Evolutionary conservation across 2,113 vertebrate genomes (phyloP).

Genomic region (Embiotoca jacksoni): DNA sequence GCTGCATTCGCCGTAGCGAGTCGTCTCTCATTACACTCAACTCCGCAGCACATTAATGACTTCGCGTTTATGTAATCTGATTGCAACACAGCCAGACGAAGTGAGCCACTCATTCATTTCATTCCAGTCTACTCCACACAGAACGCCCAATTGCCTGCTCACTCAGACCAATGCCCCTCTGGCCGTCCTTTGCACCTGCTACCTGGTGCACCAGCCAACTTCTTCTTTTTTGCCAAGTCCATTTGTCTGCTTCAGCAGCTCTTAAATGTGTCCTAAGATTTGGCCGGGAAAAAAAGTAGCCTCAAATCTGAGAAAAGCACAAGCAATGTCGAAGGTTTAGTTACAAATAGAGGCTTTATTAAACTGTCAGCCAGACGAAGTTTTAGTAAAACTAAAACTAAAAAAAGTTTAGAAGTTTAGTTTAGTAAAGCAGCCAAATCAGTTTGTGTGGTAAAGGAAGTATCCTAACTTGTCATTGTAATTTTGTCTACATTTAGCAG

Average conservation of each 20-base stretch:
- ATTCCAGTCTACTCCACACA: conserved; percentile 58
- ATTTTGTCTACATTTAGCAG: too few species aligned
- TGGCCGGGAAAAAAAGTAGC: not conserved
- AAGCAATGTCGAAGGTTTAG: not conserved
- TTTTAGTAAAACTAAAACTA: too few species aligned
- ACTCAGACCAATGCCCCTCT: conserved; percentile 48
- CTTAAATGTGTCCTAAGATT: conserved; percentile 42
- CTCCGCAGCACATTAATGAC: conserved; percentile 30
- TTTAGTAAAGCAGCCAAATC: too few species aligned
- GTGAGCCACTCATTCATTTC: conserved; percentile 34
- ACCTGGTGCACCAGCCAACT: conserved; percentile 51
- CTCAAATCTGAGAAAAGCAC: conserved; percentile 7
- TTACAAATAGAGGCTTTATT: not conserved
- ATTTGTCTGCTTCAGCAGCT: conserved; percentile 58
- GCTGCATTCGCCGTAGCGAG: not conserved
- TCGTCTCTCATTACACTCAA: conserved; percentile 8
- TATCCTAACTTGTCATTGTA: too few species aligned
- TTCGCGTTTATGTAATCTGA: conserved; percentile 55
- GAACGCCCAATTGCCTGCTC: conserved; percentile 45
- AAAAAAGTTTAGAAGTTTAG: too few species aligned
- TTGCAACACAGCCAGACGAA: conserved; percentile 37
- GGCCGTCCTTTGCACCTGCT: conserved; percentile 63
- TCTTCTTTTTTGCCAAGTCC: conserved; percentile 33
- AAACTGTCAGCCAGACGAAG: conserved; percentile 1
- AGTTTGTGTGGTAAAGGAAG: too few species aligned